A percentile compares a stretch with the other conserved stretches of the same genome.
phyloP scores from a whole-genome alignment of 2,888 invertebrate genomes.

The Euspilapteryx auroguttella region DNA sequence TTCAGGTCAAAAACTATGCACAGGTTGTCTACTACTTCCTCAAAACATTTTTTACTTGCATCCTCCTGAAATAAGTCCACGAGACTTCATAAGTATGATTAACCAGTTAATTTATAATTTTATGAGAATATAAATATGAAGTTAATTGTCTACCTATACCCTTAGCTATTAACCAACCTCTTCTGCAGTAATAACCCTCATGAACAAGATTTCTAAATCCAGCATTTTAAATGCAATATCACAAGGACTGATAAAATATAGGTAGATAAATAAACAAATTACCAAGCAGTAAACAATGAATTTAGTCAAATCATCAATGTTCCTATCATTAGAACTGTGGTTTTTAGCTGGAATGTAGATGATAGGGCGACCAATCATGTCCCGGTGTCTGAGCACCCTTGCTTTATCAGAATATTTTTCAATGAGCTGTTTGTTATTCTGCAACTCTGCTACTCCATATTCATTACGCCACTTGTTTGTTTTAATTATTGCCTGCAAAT shows the following conservation, averaged over 20 bases:
- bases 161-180: too few species aligned
- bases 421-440: constrained; percentile 48
- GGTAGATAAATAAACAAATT: too few species aligned
- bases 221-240: too few species aligned
- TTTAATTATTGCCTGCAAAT: constrained; percentile 69
- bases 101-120: too few species aligned
- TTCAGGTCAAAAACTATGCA: constrained; percentile 80
- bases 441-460: constrained; percentile 67
- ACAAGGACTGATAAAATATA: too few species aligned
- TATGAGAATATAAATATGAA: too few species aligned
- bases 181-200: too few species aligned
- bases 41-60: constrained; percentile 76
- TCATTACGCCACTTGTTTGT: constrained; percentile 80
- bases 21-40: constrained; percentile 76
- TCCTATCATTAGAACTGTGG: constrained; percentile 70
- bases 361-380: constrained; percentile 73
- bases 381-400: constrained; percentile 70
- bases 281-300: constrained; percentile 78
- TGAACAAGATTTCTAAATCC: too few species aligned
- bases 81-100: too few species aligned
- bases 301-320: constrained; percentile 76
- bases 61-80: constrained; percentile 70
- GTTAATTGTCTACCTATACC: too few species aligned
- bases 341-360: constrained; percentile 79
- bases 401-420: constrained; percentile 68